Evolutionary conservation across 35 echinoderm and acorn worm genomes (phyloP), one percentile per base, ranked within the genome.

Genomic region (Acanthaster planci): DNA sequence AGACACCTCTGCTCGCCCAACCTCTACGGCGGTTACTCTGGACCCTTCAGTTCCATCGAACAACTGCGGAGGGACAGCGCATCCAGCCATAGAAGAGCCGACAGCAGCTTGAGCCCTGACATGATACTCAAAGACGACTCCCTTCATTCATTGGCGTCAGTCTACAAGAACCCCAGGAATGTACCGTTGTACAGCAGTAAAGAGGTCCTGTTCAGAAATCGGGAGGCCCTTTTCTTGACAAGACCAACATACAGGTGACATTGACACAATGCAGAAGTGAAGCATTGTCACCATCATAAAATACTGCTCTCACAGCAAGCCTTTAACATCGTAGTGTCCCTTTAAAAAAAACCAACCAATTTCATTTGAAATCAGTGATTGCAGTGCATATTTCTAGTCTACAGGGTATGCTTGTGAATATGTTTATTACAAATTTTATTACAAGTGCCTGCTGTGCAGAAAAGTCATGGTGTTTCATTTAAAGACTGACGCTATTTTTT

Each of bases 121-220:
- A 26, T 31, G 34, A 19, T 72, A 14, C 34, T 72, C 7, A 72
- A 72, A 26, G 34, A 72, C 15, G 64, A 72, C 9, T 72, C 64
- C 10, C 64, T 72, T 14, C 64, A 72, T 26, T 72, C 64, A 2
- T 31, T 72, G 64, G 34, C 64, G 2, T 72, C 64, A 14, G 64
- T 34, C 34, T 72, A 31, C 34, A 72, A 72, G 64, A 72, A 30
- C 34, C 34, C 26, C 15, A 34, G 23, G 0, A 35, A 72, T 29
- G 23, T 72, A 26, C 64, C 64, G n/a, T 9, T 72, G 64, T 72
- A 29, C 64, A 72, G 64, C 64, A 72, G 64, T 26, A 72, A 72
- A 8, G 64, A 72, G 26, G 64, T 72, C 7, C 23, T 72, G 64
- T 72, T 72, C 15, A 72, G 64, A 26, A 72, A 72, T 34, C 26